Percentiles rank a stretch among this genome's conserved stretches.
Evolutionary conservation across 2,113 vertebrate species (phyloP).

Genomic region (Poecilia latipinna): DNA sequence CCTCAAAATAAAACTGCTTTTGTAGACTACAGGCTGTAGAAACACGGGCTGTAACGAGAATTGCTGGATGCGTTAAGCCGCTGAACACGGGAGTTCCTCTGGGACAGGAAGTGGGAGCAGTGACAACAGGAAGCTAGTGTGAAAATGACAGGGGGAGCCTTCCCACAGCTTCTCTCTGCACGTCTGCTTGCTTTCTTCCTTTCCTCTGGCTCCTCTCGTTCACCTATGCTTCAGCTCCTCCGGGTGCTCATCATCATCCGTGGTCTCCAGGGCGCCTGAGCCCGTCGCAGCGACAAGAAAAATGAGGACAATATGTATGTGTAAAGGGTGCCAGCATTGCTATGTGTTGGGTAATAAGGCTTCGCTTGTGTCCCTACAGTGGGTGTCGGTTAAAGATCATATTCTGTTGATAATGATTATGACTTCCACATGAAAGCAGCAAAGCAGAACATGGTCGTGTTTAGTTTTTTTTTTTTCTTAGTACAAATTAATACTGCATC

Average conservation of each 20-base stretch:
- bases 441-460: neutral
- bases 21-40: slow-evolving; percentile 6
- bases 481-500: neutral
- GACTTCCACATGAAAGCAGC: neutral
- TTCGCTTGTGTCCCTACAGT: neutral
- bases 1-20: slow-evolving; percentile 8
- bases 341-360: neutral
- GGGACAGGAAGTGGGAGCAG: slow-evolving; percentile 62
- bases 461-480: neutral
- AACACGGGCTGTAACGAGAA: slow-evolving; percentile 34
- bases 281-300: slow-evolving; percentile 21
- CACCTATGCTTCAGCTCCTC: slow-evolving; percentile 36
- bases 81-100: slow-evolving; percentile 41
- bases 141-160: slow-evolving; percentile 56
- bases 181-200: slow-evolving; percentile 25
- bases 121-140: slow-evolving; percentile 66
- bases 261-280: slow-evolving; percentile 25
- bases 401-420: neutral
- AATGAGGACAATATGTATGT: slow-evolving; percentile 15
- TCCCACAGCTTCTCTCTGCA: slow-evolving; percentile 52
- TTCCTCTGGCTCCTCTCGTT: slow-evolving; percentile 35
- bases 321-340: neutral
- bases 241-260: slow-evolving; percentile 10
- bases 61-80: slow-evolving; percentile 26
- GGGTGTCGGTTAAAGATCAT: neutral